These are phyloP conservation scores for Oryzias sinensis DNA, from an alignment of 2,797 vertebrate species.

Conservation along the genomic window DNA sequence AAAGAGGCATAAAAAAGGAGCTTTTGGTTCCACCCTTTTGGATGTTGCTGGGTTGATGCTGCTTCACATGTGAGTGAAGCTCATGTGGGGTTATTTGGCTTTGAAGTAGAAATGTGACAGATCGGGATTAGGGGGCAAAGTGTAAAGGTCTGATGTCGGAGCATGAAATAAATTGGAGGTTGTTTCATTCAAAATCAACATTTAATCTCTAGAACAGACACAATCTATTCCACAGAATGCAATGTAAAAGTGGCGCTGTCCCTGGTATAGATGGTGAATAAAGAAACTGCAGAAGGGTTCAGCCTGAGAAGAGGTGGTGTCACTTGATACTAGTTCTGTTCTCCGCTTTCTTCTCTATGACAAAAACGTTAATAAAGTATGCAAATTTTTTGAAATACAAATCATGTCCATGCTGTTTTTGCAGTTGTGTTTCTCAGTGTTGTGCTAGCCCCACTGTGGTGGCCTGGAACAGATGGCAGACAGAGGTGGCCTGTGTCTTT, in stretches of 20 bases:
- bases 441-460: constrained; percentile 73
- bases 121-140: constrained; percentile 78
- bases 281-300: constrained; percentile 49
- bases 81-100: constrained; percentile 55
- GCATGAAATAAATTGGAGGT: constrained; percentile 76
- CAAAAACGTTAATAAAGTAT: constrained; percentile 15
- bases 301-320: constrained; percentile 54
- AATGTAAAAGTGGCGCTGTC: constrained; percentile 76
- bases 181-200: constrained; percentile 78
- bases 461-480: constrained; percentile 88
- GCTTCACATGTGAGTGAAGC: constrained; percentile 58
- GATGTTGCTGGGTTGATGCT: constrained; percentile 28
- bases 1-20: constrained; percentile 1
- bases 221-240: constrained; percentile 50
- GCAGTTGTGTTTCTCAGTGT: constrained; percentile 2
- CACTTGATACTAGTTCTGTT: constrained; percentile 50
- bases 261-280: constrained; percentile 65
- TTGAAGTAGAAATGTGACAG: constrained; percentile 72
- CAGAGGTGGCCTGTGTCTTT: constrained; percentile 87
- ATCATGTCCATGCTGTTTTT: constrained; percentile 7
- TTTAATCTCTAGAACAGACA: constrained; percentile 77
- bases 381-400: constrained; percentile 17
- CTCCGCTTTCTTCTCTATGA: constrained; percentile 4
- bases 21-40: constrained; percentile 16
- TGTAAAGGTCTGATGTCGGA: constrained; percentile 82